A percentile compares a stretch with the other conserved stretches of the same genome.
Conservation (phyloP, 2,888 invertebrate genomes). For the Neelides folsomi region DNA sequence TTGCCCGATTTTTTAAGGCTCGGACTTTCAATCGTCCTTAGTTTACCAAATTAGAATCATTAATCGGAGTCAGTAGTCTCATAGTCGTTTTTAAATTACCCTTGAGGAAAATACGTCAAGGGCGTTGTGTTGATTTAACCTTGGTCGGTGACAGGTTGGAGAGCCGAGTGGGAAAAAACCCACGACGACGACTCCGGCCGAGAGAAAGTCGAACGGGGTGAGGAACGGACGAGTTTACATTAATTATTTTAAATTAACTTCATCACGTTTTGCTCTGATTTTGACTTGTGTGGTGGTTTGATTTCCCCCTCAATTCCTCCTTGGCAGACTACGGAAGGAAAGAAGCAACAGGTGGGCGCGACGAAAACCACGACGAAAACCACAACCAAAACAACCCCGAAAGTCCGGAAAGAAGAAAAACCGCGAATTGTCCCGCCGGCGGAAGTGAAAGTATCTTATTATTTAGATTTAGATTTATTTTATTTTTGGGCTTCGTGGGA, state of each 20-base stretch:
- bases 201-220: constrained; percentile 9
- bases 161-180: constrained; percentile 1
- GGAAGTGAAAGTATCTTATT: constrained; percentile 9
- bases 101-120: constrained; percentile 1
- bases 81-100: constrained; percentile 1
- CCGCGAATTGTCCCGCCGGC: constrained; percentile 10
- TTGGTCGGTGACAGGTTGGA: neutral
- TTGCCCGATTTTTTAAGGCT: no score
- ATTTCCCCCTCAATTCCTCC: neutral
- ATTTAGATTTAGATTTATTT: neutral
- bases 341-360: constrained; percentile 7
- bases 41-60: no score
- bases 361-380: constrained; percentile 11
- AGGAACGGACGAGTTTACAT: constrained; percentile 2
- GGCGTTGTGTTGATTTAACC: neutral
- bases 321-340: neutral
- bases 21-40: no score
- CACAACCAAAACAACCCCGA: constrained; percentile 11
- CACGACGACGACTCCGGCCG: constrained; percentile 1
- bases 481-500: neutral
- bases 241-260: no score
- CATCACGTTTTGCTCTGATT: no score
- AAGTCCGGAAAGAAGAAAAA: constrained; percentile 17
- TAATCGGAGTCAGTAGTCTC: constrained; percentile 1
- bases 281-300: no score